A percentile compares a stretch with the other conserved stretches of the same genome.
Conservation (phyloP, 2,888 invertebrate species). For the Stenurella melanura region DNA sequence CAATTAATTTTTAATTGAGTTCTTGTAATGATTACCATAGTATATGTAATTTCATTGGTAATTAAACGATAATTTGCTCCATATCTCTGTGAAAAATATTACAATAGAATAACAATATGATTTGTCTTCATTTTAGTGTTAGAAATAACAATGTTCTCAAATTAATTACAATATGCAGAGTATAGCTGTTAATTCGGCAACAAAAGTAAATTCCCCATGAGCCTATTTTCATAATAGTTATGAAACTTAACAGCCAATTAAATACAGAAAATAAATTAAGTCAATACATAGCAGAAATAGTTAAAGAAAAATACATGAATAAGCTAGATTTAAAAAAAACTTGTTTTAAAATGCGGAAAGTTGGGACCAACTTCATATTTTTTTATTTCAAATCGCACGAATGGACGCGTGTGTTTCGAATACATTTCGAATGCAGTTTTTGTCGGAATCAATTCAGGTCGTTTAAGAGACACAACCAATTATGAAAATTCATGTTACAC, state of each 20-base stretch:
- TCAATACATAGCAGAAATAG: not conserved
- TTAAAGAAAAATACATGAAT: not conserved
- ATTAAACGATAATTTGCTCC: not conserved
- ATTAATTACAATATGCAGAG: slow-evolving; percentile 8
- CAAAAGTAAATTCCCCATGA: slow-evolving; percentile 5
- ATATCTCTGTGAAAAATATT: not conserved
- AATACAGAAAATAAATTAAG: not conserved
- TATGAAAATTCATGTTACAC: too few relatives aligned
- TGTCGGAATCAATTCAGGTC: too few relatives aligned
- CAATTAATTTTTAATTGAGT: not conserved
- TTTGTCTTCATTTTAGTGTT: not conserved
- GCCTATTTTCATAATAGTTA: slow-evolving; percentile 16
- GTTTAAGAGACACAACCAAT: too few relatives aligned
- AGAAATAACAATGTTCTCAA: not conserved
- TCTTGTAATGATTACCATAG: not conserved
- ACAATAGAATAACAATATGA: not conserved
- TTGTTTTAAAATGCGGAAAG: not conserved
- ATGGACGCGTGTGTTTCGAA: too few relatives aligned
- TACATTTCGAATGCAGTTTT: too few relatives aligned
- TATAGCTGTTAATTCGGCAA: slow-evolving; percentile 12
- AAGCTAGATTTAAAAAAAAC: not conserved
- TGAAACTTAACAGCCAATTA: slow-evolving; percentile 12
- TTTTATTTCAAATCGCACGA: too few relatives aligned
- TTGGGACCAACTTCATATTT: not conserved
- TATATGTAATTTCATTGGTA: slow-evolving; percentile 11